Evolutionary conservation across 2,113 vertebrate species (phyloP).

Genomic region (Crotophaga sulcirostris): DNA sequence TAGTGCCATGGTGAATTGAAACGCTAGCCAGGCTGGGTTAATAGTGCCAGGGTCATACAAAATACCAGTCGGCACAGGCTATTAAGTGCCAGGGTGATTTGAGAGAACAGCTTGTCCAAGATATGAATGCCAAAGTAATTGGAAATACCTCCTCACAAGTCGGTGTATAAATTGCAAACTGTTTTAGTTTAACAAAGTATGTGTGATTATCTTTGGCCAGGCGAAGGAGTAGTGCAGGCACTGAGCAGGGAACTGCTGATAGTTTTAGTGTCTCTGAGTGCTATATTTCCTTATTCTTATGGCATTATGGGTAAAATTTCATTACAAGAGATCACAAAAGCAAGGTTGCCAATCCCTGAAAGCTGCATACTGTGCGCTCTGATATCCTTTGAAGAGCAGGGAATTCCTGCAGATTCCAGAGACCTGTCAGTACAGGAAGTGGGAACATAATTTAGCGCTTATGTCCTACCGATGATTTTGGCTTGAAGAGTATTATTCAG

Average conservation of each 20-base stretch:
- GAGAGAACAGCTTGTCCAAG: slow-evolving; percentile 79
- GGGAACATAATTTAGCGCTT: slow-evolving; percentile 68
- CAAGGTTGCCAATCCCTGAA: slow-evolving; percentile 33
- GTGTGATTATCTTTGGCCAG: slow-evolving; percentile 31
- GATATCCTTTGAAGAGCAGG: slow-evolving; percentile 58
- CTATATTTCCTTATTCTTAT: neutral
- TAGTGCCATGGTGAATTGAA: slow-evolving; percentile 72
- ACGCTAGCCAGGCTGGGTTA: slow-evolving; percentile 73
- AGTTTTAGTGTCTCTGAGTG: slow-evolving; percentile 20
- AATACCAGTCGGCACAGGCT: slow-evolving; percentile 66
- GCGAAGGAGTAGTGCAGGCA: neutral
- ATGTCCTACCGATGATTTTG: slow-evolving; percentile 59
- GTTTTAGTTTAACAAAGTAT: slow-evolving; percentile 68
- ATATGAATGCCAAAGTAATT: slow-evolving; percentile 78
- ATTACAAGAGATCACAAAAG: slow-evolving; percentile 22
- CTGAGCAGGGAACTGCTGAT: neutral
- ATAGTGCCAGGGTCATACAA: slow-evolving; percentile 76
- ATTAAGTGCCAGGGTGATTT: slow-evolving; percentile 79
- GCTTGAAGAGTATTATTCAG: slow-evolving; percentile 56
- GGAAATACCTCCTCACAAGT: slow-evolving; percentile 71
- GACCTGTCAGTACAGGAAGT: slow-evolving; percentile 37
- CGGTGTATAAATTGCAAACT: slow-evolving; percentile 72
- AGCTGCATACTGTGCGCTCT: neutral
- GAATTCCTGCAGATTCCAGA: slow-evolving; percentile 55
- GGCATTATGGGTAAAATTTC: slow-evolving; percentile 38